Conservation (phyloP, 2,797 vertebrate species). For the Cossypha heuglini region DNA sequence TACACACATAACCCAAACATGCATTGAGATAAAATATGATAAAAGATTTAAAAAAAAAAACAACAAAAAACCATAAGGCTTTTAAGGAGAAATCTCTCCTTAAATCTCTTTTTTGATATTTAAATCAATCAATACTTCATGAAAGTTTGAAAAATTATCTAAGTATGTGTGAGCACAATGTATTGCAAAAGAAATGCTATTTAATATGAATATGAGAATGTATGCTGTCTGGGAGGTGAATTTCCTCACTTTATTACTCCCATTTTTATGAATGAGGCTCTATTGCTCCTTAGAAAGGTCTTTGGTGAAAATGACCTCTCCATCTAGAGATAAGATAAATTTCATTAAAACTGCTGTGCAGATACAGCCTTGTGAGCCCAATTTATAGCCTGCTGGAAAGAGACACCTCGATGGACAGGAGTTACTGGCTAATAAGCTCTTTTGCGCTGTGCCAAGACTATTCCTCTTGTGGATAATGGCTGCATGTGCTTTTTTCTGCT, state of each 20-base stretch:
- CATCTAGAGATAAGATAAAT: neutral
- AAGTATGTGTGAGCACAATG: neutral
- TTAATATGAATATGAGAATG: neutral
- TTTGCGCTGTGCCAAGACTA: neutral
- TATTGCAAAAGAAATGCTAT: neutral
- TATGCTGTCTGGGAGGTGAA: neutral
- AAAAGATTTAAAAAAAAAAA: neutral
- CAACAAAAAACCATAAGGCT: neutral
- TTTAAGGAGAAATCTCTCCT: neutral
- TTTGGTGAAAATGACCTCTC: neutral
- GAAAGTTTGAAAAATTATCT: neutral
- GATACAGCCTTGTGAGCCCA: neutral
- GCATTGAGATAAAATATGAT: neutral
- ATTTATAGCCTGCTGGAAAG: neutral
- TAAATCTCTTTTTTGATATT: neutral
- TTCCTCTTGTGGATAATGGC: neutral
- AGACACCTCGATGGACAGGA: neutral
- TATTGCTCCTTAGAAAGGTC: neutral
- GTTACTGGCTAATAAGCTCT: neutral
- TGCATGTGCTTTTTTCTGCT: neutral
- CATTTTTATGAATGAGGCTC: neutral
- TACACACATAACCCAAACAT: neutral
- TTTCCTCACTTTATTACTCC: neutral
- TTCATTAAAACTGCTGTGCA: neutral
- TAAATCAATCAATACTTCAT: neutral